Evolutionary conservation across 2,888 invertebrate genomes (phyloP), one percentile per base, ranked within the genome.

Genomic region (Harmothoe impar): DNA sequence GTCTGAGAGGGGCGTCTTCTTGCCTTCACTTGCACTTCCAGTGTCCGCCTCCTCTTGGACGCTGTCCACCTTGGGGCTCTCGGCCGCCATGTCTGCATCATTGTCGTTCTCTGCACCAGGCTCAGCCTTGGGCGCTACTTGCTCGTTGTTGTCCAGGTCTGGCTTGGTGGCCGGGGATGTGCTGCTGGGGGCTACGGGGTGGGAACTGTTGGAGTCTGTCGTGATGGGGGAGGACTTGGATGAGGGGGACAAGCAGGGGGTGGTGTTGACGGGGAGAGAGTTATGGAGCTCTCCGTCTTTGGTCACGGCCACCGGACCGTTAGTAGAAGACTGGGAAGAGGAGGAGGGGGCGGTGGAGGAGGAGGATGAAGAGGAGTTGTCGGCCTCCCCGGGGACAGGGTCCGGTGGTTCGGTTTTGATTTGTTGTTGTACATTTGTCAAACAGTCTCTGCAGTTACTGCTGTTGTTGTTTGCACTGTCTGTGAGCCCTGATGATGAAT

Each of bases 401-500:
- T 86, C 86, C 17, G 86, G 86, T 25, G 86, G 86, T 54, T 86
- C 86, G 5, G 86, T 86, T 86, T 86, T 86, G 54, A 86, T 86
- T 86, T 86, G 43, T 86, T 86, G 43, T 43, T 43, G 86, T 86
- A 86, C 86, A 86, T 86, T 86, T 54, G 86, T 54, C 56, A 86
- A 54, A 86, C 54, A 86, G 86, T 86, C 86, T 86, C 52, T 86
- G 56, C 86, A 86, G 86, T 86, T 86, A 86, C 86, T 86, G n/a
- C 81, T 43, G 43, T 81, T 81, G 81, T 81, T 81, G n/a, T 81
- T 81, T 81, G 81, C 81, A 81, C 81, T 81, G 81, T 81, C 81
- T 81, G 81, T 81, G 81, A 81, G 35, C 7, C 31, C 52, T 54
- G 86, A 86, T 52, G 86, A 25, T n/a, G 86, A 43, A 43, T 43